These are phyloP conservation scores for Drosophila bocqueti DNA, from an alignment of 1,140 invertebrate species.

Conservation along the genomic window DNA sequence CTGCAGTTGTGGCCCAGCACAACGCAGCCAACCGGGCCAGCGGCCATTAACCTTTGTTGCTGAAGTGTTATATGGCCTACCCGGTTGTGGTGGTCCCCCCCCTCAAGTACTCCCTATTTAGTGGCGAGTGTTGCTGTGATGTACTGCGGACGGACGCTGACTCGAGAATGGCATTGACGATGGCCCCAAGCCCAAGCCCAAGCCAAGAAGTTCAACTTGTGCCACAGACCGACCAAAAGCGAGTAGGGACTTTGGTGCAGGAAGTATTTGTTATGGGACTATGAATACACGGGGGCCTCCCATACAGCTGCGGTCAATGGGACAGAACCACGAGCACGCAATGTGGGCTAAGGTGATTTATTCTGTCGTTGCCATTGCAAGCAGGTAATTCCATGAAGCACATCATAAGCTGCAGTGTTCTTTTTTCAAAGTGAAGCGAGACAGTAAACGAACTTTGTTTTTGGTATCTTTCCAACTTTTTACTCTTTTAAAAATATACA, in stretches of 20 bases:
- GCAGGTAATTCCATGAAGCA: neutral
- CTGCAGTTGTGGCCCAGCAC: constrained; percentile 38
- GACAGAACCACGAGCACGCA: constrained; percentile 7
- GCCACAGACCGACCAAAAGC: constrained; percentile 29
- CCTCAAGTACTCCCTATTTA: constrained; percentile 20
- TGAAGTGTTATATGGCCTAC: constrained; percentile 18
- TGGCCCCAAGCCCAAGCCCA: constrained; percentile 43
- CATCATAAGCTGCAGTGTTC: neutral
- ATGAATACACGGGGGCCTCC: constrained; percentile 18
- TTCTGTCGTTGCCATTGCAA: neutral
- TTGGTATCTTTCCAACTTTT: neutral
- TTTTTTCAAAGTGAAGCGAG: neutral
- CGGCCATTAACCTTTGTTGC: constrained; percentile 49
- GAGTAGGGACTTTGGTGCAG: constrained; percentile 34
- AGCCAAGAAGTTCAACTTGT: constrained; percentile 54
- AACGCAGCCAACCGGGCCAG: constrained; percentile 38
- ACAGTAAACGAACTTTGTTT: neutral
- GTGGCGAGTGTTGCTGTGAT: constrained; percentile 25
- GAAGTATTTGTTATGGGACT: constrained; percentile 31
- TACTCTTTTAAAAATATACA: neutral
- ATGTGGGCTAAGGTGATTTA: constrained; percentile 26
- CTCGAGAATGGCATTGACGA: constrained; percentile 45
- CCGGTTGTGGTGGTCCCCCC: constrained; percentile 12
- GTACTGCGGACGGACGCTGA: constrained; percentile 34
- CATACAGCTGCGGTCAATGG: constrained; percentile 34